Percentiles rank a stretch among this genome's conserved stretches.
Conservation (phyloP, 2,113 vertebrate genomes). For the Barnardius zonarius region DNA sequence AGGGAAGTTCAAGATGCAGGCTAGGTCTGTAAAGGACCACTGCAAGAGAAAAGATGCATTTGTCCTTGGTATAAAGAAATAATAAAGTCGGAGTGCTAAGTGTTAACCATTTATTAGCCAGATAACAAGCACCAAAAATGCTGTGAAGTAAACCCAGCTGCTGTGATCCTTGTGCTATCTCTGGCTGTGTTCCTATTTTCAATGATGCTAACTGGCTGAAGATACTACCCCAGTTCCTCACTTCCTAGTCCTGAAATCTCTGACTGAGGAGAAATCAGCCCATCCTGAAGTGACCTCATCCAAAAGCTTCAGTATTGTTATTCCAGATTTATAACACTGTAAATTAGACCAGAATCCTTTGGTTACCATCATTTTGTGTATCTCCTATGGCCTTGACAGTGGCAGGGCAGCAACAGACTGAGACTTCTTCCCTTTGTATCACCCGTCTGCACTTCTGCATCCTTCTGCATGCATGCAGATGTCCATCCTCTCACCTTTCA, state of each 20-base stretch:
- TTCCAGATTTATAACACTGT: neutral
- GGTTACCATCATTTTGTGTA: neutral
- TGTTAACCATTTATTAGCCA: neutral
- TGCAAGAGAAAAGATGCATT: neutral
- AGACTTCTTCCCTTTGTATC: neutral
- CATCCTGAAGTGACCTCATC: neutral
- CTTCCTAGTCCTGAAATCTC: neutral
- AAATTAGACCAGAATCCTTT: neutral
- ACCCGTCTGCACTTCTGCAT: neutral
- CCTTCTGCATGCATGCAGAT: neutral
- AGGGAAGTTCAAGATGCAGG: neutral
- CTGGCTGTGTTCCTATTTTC: neutral
- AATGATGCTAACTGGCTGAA: neutral
- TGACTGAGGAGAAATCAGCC: neutral
- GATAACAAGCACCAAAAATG: neutral
- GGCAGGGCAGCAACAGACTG: neutral
- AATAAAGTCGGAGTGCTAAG: fast-evolving
- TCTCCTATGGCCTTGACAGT: neutral
- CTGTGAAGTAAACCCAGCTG: neutral
- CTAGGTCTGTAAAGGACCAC: neutral
- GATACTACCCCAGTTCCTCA: neutral
- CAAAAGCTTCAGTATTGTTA: neutral
- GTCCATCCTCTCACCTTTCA: neutral
- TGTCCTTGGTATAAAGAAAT: neutral
- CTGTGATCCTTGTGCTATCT: neutral